Evolutionary conservation across 2,888 invertebrate genomes (phyloP), one percentile per base, ranked within the genome.

Genomic region (Apantesis nais): DNA sequence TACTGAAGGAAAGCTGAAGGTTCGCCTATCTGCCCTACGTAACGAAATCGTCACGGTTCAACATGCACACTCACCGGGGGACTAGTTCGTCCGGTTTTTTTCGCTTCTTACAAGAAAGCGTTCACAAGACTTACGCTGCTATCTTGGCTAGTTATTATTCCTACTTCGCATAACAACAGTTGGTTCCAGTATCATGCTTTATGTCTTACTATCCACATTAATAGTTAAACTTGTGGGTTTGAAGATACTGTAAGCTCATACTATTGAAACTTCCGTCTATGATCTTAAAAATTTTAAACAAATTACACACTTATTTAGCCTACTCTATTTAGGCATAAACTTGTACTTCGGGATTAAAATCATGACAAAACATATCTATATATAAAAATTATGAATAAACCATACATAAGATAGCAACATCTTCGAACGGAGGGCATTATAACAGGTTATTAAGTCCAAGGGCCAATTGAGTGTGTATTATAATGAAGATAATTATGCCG

Each of bases 401-500:
- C 16, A 52, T n/a, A 62, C 62, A 61, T n/a, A 58, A 14, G 44
- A 25, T 44, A 52, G 29, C 19, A 63, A 67, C 14, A 55, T 25
- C 55, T 55, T 55, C 55, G 29, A 19, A 19, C 44, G 1, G 19
- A 14, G 44, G 19, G n/a, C 48, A 62, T 41, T 48, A 67, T 22
- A 60, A 69, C 64, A 69, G 44, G 69, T 69, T 69, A 44, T 25
- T 39, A 41, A 66, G 66, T 60, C 58, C 58, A 64, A 65, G 64
- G 69, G 44, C 62, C 62, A 62, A n/a, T 39, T 29, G 67, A 39
- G 29, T 34, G 34, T 34, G 34, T 63, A 52, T 34, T 19, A 66
- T 55, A 55, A 66, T 62, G 39, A 68, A 62, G 48, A 34, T 67
- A 62, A 67, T 80, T 71, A 62, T 52, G 62, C 62, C 12, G 48